Conservation (phyloP, 2,888 invertebrate genomes). For the Mythimna impura region DNA sequence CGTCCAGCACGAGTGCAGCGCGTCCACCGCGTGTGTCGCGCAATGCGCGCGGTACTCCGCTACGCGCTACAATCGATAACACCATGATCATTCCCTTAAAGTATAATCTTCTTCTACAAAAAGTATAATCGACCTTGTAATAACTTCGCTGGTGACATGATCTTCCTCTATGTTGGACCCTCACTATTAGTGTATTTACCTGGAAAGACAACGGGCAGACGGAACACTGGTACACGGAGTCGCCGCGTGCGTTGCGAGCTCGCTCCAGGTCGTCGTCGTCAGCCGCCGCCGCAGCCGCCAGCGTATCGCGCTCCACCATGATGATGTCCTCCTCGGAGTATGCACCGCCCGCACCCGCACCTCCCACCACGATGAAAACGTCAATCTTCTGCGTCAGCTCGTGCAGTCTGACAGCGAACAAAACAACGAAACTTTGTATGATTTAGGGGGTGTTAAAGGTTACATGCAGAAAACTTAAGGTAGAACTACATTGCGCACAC, state of each 20-base stretch:
- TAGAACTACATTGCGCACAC: too few species aligned
- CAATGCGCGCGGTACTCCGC: constrained; percentile 79
- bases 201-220: constrained; percentile 84
- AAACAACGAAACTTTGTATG: not conserved
- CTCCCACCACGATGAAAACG: constrained; percentile 86
- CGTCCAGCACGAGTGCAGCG: constrained; percentile 85
- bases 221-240: constrained; percentile 84
- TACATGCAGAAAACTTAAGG: too few species aligned
- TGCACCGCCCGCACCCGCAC: constrained; percentile 76
- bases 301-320: constrained; percentile 83
- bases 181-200: constrained; percentile 49
- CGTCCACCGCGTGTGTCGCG: constrained; percentile 73
- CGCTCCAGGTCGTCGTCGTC: constrained; percentile 80
- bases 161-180: not conserved
- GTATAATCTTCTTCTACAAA: too few species aligned
- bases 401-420: constrained; percentile 70
- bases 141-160: too few species aligned
- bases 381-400: constrained; percentile 87
- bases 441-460: too few species aligned
- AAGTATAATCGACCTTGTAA: too few species aligned
- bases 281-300: constrained; percentile 79
- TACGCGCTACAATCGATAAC: constrained; percentile 67
- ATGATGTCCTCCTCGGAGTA: constrained; percentile 87
- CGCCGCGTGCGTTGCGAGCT: constrained; percentile 79
- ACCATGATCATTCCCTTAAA: too few species aligned